phyloP scores from a whole-genome alignment of 2,797 vertebrate genomes.

The Hylomyscus alleni region DNA sequence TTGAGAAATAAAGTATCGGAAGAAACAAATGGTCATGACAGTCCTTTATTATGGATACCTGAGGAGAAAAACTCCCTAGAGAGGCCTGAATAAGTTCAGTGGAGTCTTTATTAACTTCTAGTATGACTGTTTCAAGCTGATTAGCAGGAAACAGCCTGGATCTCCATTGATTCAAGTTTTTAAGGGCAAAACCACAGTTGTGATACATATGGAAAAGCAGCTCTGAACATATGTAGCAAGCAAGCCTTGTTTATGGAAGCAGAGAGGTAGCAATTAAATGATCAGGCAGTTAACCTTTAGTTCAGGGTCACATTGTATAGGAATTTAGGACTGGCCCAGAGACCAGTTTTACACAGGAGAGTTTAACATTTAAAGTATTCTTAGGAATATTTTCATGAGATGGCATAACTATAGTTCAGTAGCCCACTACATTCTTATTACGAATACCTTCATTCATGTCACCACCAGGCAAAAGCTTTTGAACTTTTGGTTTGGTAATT shows the following conservation, averaged over 20 bases:
- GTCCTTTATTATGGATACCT: not conserved
- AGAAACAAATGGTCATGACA: not conserved
- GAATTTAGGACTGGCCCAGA: not conserved
- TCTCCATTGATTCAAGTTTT: not conserved
- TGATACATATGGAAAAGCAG: not conserved
- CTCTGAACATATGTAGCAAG: not conserved
- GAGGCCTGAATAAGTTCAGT: not conserved
- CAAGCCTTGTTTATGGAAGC: not conserved
- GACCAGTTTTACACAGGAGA: not conserved
- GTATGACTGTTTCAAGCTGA: not conserved
- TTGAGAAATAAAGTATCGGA: constrained; percentile 47
- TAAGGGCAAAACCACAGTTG: not conserved
- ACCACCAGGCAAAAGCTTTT: not conserved
- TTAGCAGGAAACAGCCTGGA: not conserved
- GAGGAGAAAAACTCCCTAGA: not conserved
- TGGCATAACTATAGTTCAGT: not conserved
- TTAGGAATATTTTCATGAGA: not conserved
- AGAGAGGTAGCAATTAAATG: not conserved
- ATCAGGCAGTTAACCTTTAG: not conserved
- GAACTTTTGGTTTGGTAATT: constrained; percentile 28
- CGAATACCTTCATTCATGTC: constrained; percentile 10
- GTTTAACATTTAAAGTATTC: not conserved
- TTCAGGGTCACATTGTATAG: not conserved
- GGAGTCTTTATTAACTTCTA: not conserved
- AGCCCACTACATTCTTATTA: not conserved